Conservation (phyloP, 2,113 vertebrate genomes). For the Phylloscopus trochilus region DNA sequence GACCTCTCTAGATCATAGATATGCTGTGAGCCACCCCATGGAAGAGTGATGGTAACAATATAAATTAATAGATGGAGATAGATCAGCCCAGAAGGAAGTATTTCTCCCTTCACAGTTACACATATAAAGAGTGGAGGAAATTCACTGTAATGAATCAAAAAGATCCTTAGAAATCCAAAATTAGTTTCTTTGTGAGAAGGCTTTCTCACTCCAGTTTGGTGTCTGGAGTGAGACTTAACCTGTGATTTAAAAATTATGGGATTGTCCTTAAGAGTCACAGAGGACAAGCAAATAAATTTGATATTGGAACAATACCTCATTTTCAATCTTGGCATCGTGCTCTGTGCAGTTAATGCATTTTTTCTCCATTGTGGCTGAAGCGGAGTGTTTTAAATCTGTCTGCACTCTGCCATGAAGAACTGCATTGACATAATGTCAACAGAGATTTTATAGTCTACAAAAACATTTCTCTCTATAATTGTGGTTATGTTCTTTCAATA, state of each 20-base stretch:
- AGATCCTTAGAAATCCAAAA: background rate
- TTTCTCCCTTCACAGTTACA: background rate
- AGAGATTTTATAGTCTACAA: background rate
- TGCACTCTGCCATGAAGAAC: background rate
- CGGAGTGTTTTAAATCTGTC: background rate
- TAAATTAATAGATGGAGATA: background rate
- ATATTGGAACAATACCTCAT: background rate
- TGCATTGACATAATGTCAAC: background rate
- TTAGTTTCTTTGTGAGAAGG: background rate
- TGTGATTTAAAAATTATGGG: background rate
- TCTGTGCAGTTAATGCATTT: background rate
- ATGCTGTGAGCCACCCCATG: background rate
- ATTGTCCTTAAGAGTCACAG: background rate
- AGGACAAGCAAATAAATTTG: background rate
- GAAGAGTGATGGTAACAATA: background rate
- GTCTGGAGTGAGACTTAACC: background rate
- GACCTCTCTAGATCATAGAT: background rate
- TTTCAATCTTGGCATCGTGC: background rate
- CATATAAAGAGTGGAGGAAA: background rate
- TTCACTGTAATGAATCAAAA: background rate
- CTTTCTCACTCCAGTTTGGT: background rate
- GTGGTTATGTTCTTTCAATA: background rate
- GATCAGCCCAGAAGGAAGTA: background rate
- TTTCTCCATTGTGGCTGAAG: background rate
- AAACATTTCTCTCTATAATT: background rate